Evolutionary conservation across 2,888 invertebrate genomes (phyloP).

Genomic region (Drosophila flavopinicola): DNA sequence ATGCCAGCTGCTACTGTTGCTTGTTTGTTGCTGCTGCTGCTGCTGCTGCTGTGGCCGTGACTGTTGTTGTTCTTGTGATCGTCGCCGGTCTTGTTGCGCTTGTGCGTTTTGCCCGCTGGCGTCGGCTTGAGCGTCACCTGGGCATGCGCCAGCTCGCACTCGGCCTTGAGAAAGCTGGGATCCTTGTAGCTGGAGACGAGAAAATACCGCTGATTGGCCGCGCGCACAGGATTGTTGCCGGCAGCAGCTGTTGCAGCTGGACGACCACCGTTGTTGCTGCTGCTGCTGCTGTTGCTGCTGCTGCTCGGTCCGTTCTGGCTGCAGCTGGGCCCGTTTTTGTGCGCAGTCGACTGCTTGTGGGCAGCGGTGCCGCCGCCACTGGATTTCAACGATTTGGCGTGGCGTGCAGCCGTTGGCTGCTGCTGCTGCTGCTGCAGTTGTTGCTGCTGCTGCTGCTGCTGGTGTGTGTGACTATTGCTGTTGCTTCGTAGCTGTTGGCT

Average conservation of each 20-base stretch:
- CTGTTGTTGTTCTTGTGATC: conserved; percentile 54
- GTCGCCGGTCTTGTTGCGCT: conserved; percentile 52
- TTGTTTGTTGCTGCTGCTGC: conserved; percentile 47
- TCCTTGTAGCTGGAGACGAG: conserved; percentile 81
- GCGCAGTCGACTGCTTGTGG: conserved; percentile 14
- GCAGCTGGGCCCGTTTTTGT: conserved; percentile 16
- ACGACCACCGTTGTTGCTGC: conserved; percentile 5
- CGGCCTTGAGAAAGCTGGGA: conserved; percentile 82
- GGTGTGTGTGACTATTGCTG: conserved; percentile 12
- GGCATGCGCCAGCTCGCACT: conserved; percentile 83
- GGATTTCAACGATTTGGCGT: conserved; percentile 27
- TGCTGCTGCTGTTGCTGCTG: neutral
- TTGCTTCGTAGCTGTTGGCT: conserved; percentile 21
- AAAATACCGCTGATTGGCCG: conserved; percentile 80
- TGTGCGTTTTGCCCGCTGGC: conserved; percentile 33
- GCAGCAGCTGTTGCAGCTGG: conserved; percentile 4
- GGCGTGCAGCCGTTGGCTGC: conserved; percentile 9
- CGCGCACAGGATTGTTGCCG: conserved; percentile 74
- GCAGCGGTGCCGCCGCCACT: neutral
- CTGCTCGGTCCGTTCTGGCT: conserved; percentile 8
- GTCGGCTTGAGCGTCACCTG: conserved; percentile 65
- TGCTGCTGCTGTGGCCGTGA: conserved; percentile 64
- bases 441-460: conserved; percentile 16
- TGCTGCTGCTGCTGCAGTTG: conserved; percentile 8
- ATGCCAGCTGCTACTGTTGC: conserved; percentile 10